Evolutionary conservation across 1,140 invertebrate genomes (phyloP).

Genomic region (Mactra quadrangularis): DNA sequence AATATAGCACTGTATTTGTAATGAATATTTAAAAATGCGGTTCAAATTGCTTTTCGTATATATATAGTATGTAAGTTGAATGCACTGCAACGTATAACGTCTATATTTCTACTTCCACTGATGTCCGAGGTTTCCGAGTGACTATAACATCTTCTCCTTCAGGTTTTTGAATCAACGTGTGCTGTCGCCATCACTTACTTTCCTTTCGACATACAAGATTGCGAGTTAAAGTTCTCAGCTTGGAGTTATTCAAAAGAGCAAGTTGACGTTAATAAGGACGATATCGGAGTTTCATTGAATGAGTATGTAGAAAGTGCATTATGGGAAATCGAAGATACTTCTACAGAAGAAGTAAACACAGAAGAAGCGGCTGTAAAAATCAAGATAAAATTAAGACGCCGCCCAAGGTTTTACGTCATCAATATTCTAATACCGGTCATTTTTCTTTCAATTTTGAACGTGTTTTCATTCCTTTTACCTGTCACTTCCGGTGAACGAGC

Average conservation of each 20-base stretch:
- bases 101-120: no score
- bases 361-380: constrained; percentile 52
- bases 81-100: not conserved
- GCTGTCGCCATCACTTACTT: constrained; percentile 35
- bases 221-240: constrained; percentile 11
- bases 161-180: constrained; percentile 39
- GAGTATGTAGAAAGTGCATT: constrained; percentile 54
- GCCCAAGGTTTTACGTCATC: constrained; percentile 83
- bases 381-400: constrained; percentile 66
- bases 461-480: constrained; percentile 86
- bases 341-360: not conserved
- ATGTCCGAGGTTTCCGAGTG: no score
- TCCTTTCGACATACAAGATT: constrained; percentile 34
- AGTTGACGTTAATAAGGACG: not conserved
- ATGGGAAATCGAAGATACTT: constrained; percentile 48
- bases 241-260: constrained; percentile 15
- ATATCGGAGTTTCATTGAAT: constrained; percentile 8
- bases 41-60: not conserved
- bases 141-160: not conserved
- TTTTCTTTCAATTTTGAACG: constrained; percentile 86
- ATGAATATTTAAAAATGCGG: not conserved
- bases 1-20: not conserved
- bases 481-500: constrained; percentile 86
- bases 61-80: not conserved
- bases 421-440: constrained; percentile 87